These are phyloP conservation scores for Anniella stebbinsi DNA, from an alignment of 2,797 vertebrate species.

Conservation along the genomic window DNA sequence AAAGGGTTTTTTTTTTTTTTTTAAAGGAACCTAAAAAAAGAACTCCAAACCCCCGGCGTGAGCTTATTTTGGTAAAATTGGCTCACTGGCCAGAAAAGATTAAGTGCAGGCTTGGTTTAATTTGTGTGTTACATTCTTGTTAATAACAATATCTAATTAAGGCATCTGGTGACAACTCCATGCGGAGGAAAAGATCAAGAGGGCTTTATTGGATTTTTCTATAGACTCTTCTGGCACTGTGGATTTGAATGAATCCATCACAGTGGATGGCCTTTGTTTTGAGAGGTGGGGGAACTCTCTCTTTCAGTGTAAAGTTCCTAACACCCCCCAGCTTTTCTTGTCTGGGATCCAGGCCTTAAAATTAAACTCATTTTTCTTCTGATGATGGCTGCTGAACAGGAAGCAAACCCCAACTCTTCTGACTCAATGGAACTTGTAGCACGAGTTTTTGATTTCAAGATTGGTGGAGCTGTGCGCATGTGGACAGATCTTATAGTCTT, in stretches of 20 bases:
- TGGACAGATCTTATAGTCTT: no score
- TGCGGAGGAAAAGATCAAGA: conserved; percentile 51
- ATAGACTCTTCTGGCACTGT: conserved; percentile 27
- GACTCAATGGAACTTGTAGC: conserved; percentile 30
- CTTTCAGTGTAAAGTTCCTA: conserved; percentile 23
- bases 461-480: background rate
- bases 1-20: background rate
- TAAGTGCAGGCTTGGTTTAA: conserved; percentile 50
- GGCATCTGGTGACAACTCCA: conserved; percentile 48
- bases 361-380: conserved; percentile 59
- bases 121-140: conserved; percentile 50
- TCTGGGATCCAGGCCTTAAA: conserved; percentile 54
- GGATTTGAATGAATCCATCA: conserved; percentile 56
- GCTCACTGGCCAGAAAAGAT: conserved; percentile 47
- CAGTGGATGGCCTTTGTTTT: conserved; percentile 26
- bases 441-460: conserved; percentile 21
- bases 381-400: conserved; percentile 54
- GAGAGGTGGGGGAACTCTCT: conserved; percentile 25
- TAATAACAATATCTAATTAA: conserved; percentile 69
- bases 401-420: conserved; percentile 64
- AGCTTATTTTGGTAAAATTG: conserved; percentile 46
- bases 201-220: conserved; percentile 60
- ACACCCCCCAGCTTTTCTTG: conserved; percentile 23
- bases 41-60: background rate
- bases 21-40: conserved; percentile 31